Conservation (phyloP, 2,113 vertebrate genomes). For the Fregata magnificens region DNA sequence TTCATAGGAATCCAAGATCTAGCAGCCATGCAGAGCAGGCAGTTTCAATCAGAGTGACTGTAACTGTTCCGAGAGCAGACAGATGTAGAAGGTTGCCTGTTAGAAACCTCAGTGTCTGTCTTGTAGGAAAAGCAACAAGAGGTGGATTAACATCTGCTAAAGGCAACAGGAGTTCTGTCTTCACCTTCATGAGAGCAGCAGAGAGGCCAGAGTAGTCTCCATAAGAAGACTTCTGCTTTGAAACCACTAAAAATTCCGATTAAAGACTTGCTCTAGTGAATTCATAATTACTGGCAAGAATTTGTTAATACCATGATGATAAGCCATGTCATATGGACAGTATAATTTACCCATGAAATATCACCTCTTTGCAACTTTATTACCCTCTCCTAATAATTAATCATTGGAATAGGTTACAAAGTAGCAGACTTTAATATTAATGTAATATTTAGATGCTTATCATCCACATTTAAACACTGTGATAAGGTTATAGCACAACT, state of each 20-base stretch:
- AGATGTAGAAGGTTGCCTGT: neutral
- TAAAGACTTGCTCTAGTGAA: neutral
- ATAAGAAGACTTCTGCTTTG: neutral
- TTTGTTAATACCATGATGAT: neutral
- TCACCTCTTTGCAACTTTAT: slow-evolving; percentile 11
- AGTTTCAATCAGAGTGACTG: neutral
- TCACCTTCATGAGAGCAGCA: neutral
- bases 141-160: neutral
- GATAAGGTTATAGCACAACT: neutral
- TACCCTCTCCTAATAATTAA: slow-evolving; percentile 6
- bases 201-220: neutral
- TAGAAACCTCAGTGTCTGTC: neutral
- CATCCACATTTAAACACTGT: neutral
- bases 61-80: neutral
- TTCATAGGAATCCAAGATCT: neutral
- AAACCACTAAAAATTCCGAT: neutral
- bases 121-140: neutral
- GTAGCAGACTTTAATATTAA: neutral
- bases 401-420: neutral
- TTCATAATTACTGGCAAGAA: neutral
- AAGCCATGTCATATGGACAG: neutral
- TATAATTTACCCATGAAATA: slow-evolving; percentile 19
- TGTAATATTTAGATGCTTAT: neutral
- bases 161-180: neutral
- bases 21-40: neutral